phyloP scores from a whole-genome alignment of 2,113 vertebrate genomes.

The Reinhardtius hippoglossoides region DNA sequence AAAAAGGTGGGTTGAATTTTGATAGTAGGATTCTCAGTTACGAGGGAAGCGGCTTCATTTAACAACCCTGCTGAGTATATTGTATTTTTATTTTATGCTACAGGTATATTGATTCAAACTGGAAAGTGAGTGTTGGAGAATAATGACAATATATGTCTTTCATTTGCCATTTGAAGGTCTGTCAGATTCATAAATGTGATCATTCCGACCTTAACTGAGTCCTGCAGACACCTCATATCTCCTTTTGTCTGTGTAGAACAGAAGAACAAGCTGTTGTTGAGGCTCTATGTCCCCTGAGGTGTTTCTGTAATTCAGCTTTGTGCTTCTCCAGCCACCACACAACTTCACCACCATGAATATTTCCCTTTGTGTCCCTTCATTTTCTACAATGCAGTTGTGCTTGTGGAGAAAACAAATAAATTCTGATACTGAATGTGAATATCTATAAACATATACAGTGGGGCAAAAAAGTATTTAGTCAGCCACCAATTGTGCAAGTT shows the following conservation, averaged over 20 bases:
- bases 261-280: constrained; percentile 56
- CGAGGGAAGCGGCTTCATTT: neutral
- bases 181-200: constrained; percentile 5
- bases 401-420: constrained; percentile 9
- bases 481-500: no score
- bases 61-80: neutral
- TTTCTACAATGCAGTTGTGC: neutral
- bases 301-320: constrained; percentile 45
- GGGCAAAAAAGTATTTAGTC: no score
- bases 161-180: constrained; percentile 3
- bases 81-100: neutral
- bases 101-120: neutral
- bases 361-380: constrained; percentile 17
- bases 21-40: no score
- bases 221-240: constrained; percentile 35
- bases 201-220: constrained; percentile 19
- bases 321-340: constrained; percentile 35
- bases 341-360: constrained; percentile 26
- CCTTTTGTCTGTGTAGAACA: constrained; percentile 43
- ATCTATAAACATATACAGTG: no score
- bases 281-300: constrained; percentile 55
- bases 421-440: neutral
- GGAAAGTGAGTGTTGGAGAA: neutral
- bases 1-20: no score
- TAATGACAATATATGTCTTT: neutral